Percentiles rank a stretch among this genome's conserved stretches.
These are phyloP conservation scores for Protaetia brevitarsis DNA, from an alignment of 1,140 invertebrate species.

Conservation along the genomic window DNA sequence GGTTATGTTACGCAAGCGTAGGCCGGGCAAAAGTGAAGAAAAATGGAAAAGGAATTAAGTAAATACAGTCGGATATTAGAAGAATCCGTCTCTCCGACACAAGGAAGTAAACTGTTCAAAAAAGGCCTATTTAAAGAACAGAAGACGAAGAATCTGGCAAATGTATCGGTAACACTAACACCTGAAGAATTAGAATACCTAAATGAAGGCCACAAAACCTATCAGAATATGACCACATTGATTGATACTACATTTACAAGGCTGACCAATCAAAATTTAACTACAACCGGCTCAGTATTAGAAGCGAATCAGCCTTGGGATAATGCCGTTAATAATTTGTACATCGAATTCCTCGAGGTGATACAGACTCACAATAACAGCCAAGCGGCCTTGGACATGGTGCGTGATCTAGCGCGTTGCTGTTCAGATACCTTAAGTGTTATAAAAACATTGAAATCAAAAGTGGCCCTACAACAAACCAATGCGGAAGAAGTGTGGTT, in stretches of 20 bases:
- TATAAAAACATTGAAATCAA: conserved; percentile 49
- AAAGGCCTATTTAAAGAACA: conserved; percentile 12
- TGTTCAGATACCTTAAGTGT: conserved; percentile 54
- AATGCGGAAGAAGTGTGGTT: conserved; percentile 58
- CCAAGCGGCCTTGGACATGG: conserved; percentile 55
- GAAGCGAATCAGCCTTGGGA: conserved; percentile 55
- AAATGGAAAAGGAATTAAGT: conserved; percentile 45
- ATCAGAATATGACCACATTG: not conserved
- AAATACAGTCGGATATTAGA: conserved; percentile 44
- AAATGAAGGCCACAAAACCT: not conserved
- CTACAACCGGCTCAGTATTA: conserved; percentile 51
- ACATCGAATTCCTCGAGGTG: conserved; percentile 59
- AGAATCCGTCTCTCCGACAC: conserved; percentile 39
- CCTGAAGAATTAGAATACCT: conserved; percentile 40
- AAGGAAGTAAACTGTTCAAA: conserved; percentile 38
- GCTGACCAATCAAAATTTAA: conserved; percentile 29
- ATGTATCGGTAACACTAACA: conserved; percentile 40
- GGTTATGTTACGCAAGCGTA: no score
- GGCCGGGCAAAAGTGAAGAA: no score
- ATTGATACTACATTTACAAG: not conserved
- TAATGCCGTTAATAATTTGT: conserved; percentile 54
- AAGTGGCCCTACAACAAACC: conserved; percentile 46
- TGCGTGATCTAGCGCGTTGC: conserved; percentile 57
- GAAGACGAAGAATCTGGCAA: conserved; percentile 18
- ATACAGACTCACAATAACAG: conserved; percentile 54